Conservation (phyloP, 2,797 vertebrate genomes). For the Sebastes glaucus region DNA sequence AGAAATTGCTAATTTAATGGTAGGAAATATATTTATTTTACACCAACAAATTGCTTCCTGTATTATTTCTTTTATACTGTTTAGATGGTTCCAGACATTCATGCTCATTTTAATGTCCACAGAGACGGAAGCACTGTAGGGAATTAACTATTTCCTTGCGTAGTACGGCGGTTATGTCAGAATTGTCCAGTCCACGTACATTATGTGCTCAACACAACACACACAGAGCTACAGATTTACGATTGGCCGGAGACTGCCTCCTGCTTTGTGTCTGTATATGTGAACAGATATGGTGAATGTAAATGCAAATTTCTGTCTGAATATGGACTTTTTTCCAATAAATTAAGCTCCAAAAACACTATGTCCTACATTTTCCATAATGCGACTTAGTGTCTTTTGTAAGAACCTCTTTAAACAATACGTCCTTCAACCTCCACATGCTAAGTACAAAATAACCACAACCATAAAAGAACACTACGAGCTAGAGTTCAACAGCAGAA, state of each 20-base stretch:
- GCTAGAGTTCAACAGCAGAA: background rate
- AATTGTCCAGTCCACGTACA: background rate
- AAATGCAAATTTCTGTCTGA: no score
- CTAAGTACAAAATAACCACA: background rate
- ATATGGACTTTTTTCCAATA: no score
- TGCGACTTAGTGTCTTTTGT: background rate
- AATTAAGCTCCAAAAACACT: background rate
- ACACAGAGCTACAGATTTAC: background rate
- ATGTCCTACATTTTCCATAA: background rate
- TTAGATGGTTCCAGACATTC: no score
- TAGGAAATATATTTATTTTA: no score
- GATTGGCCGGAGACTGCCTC: background rate
- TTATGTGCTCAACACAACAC: background rate
- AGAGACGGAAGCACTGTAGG: background rate
- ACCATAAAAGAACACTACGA: background rate
- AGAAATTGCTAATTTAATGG: no score
- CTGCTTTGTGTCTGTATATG: background rate
- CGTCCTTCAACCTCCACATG: background rate
- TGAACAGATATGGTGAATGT: background rate
- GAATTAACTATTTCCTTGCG: background rate
- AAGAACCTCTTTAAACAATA: background rate
- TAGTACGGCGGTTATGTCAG: background rate
- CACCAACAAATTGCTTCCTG: accelerated
- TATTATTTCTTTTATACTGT: no score
- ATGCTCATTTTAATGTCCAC: background rate